phyloP scores from a whole-genome alignment of 2,113 vertebrate species.

The Neolamprologus cancellatus region DNA sequence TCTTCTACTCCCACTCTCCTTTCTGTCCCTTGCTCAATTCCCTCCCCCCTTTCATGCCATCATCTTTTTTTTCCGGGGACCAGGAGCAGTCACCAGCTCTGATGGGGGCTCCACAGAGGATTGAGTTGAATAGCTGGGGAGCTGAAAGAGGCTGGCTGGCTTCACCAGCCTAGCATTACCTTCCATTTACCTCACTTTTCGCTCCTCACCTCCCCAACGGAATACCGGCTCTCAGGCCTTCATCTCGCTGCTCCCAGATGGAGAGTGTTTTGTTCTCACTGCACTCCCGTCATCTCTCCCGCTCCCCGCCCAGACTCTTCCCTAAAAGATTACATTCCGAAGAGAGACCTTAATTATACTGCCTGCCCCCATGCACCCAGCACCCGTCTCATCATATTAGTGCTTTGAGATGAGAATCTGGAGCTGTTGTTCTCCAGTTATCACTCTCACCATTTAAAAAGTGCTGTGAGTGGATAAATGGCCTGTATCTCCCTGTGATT shows the following conservation, averaged over 20 bases:
- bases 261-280: slow-evolving; percentile 66
- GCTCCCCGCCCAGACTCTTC: slow-evolving; percentile 43
- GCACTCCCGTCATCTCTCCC: slow-evolving; percentile 53
- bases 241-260: slow-evolving; percentile 65
- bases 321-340: slow-evolving; percentile 67
- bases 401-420: slow-evolving; percentile 63
- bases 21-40: slow-evolving; percentile 36
- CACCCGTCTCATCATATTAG: slow-evolving; percentile 69
- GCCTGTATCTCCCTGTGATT: slow-evolving; percentile 12
- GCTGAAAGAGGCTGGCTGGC: slow-evolving; percentile 59
- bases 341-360: slow-evolving; percentile 71
- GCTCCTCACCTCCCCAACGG: slow-evolving; percentile 50
- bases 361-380: slow-evolving; percentile 59
- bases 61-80: slow-evolving; percentile 36
- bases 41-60: slow-evolving; percentile 40
- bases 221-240: slow-evolving; percentile 63
- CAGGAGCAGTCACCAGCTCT: slow-evolving; percentile 53
- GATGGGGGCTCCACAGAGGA: slow-evolving; percentile 62
- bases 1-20: slow-evolving; percentile 46
- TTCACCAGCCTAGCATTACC: slow-evolving; percentile 64
- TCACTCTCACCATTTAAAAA: slow-evolving; percentile 59
- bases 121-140: slow-evolving; percentile 62
- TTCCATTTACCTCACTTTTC: slow-evolving; percentile 65
- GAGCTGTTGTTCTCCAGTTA: slow-evolving; percentile 63
- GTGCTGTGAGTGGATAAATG: slow-evolving; percentile 48